phyloP scores from a whole-genome alignment of 1,140 invertebrate species.

The Drosophila subobscura region DNA sequence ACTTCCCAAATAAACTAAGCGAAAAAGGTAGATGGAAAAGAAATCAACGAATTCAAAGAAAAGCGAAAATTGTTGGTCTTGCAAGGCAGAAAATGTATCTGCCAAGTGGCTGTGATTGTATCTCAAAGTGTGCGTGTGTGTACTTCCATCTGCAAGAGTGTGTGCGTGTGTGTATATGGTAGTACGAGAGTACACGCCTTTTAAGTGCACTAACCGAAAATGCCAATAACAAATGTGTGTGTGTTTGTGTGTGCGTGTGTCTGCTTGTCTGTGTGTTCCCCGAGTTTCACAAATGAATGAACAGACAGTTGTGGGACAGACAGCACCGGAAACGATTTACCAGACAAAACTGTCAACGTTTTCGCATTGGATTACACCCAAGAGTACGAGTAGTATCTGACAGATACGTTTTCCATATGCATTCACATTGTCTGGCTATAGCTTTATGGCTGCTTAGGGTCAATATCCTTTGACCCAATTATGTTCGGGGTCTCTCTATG shows the following conservation, averaged over 20 bases:
- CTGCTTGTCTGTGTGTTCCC: neutral
- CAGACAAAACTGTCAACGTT: conserved; percentile 45
- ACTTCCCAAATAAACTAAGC: conserved; percentile 56
- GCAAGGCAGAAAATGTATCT: conserved; percentile 67
- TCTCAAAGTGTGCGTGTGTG: conserved; percentile 16
- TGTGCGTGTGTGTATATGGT: conserved; percentile 23
- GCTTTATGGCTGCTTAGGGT: conserved; percentile 47
- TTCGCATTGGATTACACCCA: neutral
- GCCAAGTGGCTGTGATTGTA: conserved; percentile 38
- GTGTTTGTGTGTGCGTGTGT: no score
- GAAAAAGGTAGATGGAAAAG: conserved; percentile 44
- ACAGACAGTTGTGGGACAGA: conserved; percentile 46
- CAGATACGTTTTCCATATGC: neutral
- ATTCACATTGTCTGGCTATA: conserved; percentile 36
- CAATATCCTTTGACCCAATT: conserved; percentile 83
- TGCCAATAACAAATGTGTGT: conserved; percentile 52
- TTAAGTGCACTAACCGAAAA: conserved; percentile 53
- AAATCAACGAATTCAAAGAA: conserved; percentile 18
- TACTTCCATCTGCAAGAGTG: conserved; percentile 8
- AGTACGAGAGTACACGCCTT: conserved; percentile 69
- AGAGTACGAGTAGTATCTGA: no score
- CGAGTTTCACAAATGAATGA: conserved; percentile 20
- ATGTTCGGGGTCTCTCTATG: conserved; percentile 24
- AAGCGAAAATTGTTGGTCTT: conserved; percentile 53
- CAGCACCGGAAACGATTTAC: conserved; percentile 31